Percentiles rank a stretch among this genome's conserved stretches.
phyloP scores from a whole-genome alignment of 2,888 invertebrate species.

The Celastrina argiolus region DNA sequence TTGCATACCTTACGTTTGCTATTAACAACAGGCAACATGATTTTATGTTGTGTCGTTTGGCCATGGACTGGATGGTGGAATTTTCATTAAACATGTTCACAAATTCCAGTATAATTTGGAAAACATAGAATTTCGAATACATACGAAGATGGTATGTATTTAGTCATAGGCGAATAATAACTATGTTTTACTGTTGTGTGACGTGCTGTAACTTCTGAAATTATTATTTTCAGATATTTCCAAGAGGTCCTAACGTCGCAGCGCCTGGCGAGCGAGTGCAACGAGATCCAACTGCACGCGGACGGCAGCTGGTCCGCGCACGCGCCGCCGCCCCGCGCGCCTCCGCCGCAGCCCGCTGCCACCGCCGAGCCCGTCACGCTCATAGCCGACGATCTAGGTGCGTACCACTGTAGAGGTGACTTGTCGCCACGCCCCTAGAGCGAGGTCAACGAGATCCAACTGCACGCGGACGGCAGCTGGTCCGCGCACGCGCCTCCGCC shows the following conservation, averaged over 20 bases:
- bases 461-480: slow-evolving; percentile 91
- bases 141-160: too few species aligned
- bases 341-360: slow-evolving; percentile 72
- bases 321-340: slow-evolving; percentile 79
- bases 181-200: too few species aligned
- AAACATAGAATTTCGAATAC: too few species aligned
- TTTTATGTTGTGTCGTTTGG: too few species aligned
- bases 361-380: slow-evolving; percentile 80
- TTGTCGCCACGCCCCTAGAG: slow-evolving; percentile 80
- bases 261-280: slow-evolving; percentile 82
- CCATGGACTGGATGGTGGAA: too few species aligned
- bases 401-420: slow-evolving; percentile 39
- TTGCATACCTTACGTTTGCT: too few species aligned
- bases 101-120: too few species aligned
- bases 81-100: too few species aligned
- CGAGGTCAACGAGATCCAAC: slow-evolving; percentile 88
- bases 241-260: slow-evolving; percentile 87
- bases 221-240: slow-evolving; percentile 80
- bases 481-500: slow-evolving; percentile 83
- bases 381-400: slow-evolving; percentile 87
- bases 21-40: too few species aligned
- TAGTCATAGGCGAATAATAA: too few species aligned
- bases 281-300: slow-evolving; percentile 89
- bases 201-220: neutral
- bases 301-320: slow-evolving; percentile 92